Conservation (phyloP, 2,797 vertebrate species). For the Siniperca scherzeri region DNA sequence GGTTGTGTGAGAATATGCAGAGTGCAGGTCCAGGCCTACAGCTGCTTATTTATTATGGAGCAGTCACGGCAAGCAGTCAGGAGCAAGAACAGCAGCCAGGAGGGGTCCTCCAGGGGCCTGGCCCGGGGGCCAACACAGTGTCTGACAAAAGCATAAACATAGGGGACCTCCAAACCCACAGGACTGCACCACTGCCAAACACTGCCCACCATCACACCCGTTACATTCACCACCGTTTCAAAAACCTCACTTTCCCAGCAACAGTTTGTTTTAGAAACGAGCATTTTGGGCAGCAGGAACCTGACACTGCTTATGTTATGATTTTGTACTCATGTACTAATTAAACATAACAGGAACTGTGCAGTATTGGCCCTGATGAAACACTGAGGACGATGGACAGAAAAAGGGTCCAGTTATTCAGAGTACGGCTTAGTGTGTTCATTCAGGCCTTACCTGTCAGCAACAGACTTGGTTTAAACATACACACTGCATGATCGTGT, state of each 20-base stretch:
- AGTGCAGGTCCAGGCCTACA: slow-evolving; percentile 58
- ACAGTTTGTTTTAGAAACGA: slow-evolving; percentile 74
- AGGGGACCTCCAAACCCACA: slow-evolving; percentile 70
- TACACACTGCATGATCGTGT: slow-evolving; percentile 27
- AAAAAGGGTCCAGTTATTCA: slow-evolving; percentile 52
- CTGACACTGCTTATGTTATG: slow-evolving; percentile 73
- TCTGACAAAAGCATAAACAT: slow-evolving; percentile 83
- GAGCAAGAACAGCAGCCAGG: slow-evolving; percentile 65
- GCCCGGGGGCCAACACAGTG: slow-evolving; percentile 65
- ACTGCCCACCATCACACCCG: slow-evolving; percentile 56
- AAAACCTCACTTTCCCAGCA: slow-evolving; percentile 60
- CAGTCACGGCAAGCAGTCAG: slow-evolving; percentile 68
- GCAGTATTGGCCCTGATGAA: slow-evolving; percentile 59
- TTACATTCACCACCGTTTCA: slow-evolving; percentile 51
- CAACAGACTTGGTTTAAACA: slow-evolving; percentile 48
- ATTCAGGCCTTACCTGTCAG: slow-evolving; percentile 49
- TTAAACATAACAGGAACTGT: slow-evolving; percentile 75
- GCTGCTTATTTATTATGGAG: slow-evolving; percentile 83
- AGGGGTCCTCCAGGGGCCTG: slow-evolving; percentile 58
- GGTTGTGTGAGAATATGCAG: slow-evolving; percentile 77
- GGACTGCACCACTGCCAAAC: slow-evolving; percentile 66
- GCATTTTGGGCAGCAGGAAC: slow-evolving; percentile 65
- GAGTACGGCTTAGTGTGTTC: slow-evolving; percentile 25
- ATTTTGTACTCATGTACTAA: slow-evolving; percentile 75
- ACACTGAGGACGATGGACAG: slow-evolving; percentile 55